Base-by-base conservation (phyloP, 2,888 invertebrate species). In the Hyposoter didymator region DNA sequence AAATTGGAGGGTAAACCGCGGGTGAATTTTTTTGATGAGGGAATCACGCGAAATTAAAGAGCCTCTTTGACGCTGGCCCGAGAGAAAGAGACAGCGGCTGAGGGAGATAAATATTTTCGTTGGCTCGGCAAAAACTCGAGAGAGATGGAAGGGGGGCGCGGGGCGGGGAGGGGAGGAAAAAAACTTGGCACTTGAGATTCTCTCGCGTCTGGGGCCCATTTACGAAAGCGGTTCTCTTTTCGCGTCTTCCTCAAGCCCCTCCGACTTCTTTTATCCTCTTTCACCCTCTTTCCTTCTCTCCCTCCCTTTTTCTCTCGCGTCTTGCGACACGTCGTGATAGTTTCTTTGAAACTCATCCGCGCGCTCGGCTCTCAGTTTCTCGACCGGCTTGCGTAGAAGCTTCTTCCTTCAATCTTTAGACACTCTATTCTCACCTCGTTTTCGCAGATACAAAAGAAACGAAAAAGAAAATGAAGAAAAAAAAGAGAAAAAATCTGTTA, bases 331-430 rank as follows among this genome's bases (percentile, higher is more conserved):
- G 78, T 81, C 69, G 86, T 73, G 86, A 86, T 86, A 86, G 81
- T 84, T 86, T 86, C 86, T 86, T 86, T 86, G 86, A 86, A 86
- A 86, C 86, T 86, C 84, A 86, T 81, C 84, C 81, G 80, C 81
- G 80, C 73, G 78, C 73, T 74, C 81, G 52, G 55, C 64, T 74
- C 67, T 43, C 78, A 55, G 59, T 73, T 78, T 73, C 64, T 62
- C 69, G 78, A 66, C 73, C 84, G 78, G 74, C 78, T 70, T 28
- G 2, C 1, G 86, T 78, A 81, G 62, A 81, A 78, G 78, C 81
- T 81, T 81, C 73, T 74, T 75, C 78, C 64, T 81, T 84, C 74
- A 84, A 86, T 86, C 81, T 86, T 84, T 84, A 78, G 84, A 78
- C 84, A 80, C 84, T 72, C 78, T 79, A 75, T 62, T 84, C 70